Evolutionary conservation across 53 echinoderm and acorn worm species (phyloP), one percentile per base, ranked within the genome.

Genomic region (Zoroaster sp.): DNA sequence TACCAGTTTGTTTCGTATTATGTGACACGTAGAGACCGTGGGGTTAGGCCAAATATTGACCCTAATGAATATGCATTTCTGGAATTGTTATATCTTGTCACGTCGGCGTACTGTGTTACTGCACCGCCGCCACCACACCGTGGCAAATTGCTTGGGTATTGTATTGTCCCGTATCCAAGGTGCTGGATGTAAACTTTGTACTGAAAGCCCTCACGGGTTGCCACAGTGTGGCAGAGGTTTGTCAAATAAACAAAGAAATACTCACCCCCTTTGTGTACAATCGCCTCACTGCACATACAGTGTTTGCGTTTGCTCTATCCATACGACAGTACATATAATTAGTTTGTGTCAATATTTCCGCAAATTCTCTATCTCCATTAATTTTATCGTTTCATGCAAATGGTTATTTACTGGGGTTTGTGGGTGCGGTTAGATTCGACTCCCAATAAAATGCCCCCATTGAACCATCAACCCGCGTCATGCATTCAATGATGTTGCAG

Each of bases 1-100:
- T 59, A 59, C 63, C 55, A 55, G 81, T 81, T 80, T 80, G 63
- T 66, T 49, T 21, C 21, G 28, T 41, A 81, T n/a, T 23, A 68
- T 40, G 21, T 43, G 36, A 17, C 33, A 81, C 68, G 23, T 81
- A 67, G 66, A 81, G 81, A 81, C 81, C 53, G 63, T 28, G 40
- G 43, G 81, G 81, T 81, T 67, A 81, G 40, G 81, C 66, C 68
- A 81, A 81, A 66, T 81, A 81, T 66, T 66, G 68, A 81, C 81
- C 81, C 67, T 40, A 31, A 25, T 81, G 81, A 41, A 81, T 81
- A 81, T 81, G 81, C 67, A 81, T 20, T 67, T 14, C 67, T 23
- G 11, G 17, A 66, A 81, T 66, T 66, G 44, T 81, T 81, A 28
- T 67, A 41, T 41, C 40, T 11, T n/a, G n/a, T n/a, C n/a, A n/a